A percentile compares a stretch with the other conserved stretches of the same genome.
Evolutionary conservation across 1,140 invertebrate genomes (phyloP).

Genomic region (Chionoecetes opilio): DNA sequence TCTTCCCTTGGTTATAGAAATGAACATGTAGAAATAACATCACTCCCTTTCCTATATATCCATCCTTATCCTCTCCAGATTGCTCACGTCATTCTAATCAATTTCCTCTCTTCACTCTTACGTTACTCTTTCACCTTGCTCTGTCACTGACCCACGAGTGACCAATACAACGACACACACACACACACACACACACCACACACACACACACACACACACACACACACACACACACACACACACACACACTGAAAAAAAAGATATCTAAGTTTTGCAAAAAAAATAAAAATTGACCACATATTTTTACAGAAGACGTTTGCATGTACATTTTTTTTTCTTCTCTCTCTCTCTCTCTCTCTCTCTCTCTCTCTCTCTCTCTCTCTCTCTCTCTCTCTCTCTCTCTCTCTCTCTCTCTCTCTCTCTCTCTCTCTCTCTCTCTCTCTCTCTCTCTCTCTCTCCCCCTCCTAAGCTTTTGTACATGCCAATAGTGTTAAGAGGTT

Average conservation of each 20-base stretch:
- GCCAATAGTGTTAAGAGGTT: neutral
- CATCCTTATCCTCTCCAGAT: no score
- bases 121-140: no score
- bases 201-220: conserved; percentile 40
- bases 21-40: no score
- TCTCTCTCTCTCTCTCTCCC: no score
- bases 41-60: no score
- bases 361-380: conserved; percentile 14
- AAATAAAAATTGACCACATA: no score
- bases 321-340: neutral
- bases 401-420: conserved; percentile 1
- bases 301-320: no score
- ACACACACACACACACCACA: conserved; percentile 22
- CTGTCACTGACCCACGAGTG: no score
- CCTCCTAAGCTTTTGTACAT: neutral
- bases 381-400: conserved; percentile 49
- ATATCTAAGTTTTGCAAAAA: no score
- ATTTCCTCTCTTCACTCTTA: no score
- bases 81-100: no score
- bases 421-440: neutral
- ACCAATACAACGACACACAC: neutral
- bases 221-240: neutral
- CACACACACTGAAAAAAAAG: neutral
- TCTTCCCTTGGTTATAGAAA: no score
- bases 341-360: neutral